Evolutionary conservation across 2,888 invertebrate species (phyloP).

Genomic region (Hydriomena furcata): DNA sequence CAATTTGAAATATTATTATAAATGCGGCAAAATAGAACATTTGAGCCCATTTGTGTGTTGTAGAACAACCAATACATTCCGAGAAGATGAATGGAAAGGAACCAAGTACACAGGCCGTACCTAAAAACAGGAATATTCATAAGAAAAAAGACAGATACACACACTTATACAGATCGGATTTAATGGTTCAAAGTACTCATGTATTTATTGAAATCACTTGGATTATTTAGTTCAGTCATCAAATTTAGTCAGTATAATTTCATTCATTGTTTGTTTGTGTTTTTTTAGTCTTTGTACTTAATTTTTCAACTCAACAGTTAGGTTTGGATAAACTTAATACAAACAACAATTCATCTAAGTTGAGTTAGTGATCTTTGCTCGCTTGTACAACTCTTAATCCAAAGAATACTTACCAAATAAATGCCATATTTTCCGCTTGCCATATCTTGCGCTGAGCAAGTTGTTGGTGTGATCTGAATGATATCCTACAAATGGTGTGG

Average conservation of each 20-base stretch:
- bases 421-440: constrained; percentile 95
- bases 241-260: too few relatives aligned
- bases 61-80: constrained; percentile 87
- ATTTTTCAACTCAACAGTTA: too few relatives aligned
- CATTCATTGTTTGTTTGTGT: too few relatives aligned
- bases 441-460: constrained; percentile 87
- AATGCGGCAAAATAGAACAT: constrained; percentile 90
- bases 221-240: too few relatives aligned
- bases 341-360: too few relatives aligned
- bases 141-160: neutral
- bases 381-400: too few relatives aligned
- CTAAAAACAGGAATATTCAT: constrained; percentile 66
- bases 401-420: constrained; percentile 87
- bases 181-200: too few relatives aligned
- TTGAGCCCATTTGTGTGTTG: constrained; percentile 86
- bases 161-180: too few relatives aligned
- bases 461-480: constrained; percentile 90
- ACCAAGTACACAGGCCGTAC: constrained; percentile 88
- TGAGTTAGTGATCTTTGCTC: too few relatives aligned
- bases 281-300: too few relatives aligned
- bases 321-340: too few relatives aligned
- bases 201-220: too few relatives aligned
- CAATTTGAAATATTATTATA: constrained; percentile 94
- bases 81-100: constrained; percentile 96
- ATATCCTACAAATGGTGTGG: constrained; percentile 94